phyloP scores from a whole-genome alignment of 2,797 vertebrate species.

The Dipus sagitta region DNA sequence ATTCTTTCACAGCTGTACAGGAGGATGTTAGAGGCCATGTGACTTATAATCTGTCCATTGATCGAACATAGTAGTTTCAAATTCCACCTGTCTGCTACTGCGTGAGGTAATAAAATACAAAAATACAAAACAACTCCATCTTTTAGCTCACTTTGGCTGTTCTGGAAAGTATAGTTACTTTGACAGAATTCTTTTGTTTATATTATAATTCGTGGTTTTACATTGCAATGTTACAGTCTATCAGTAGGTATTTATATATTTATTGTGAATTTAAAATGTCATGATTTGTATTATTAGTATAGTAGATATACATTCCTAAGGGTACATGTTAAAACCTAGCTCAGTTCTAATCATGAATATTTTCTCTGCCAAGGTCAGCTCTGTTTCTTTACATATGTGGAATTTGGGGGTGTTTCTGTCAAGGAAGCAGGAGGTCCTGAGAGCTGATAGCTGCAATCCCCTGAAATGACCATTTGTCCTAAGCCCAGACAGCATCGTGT shows the following conservation, averaged over 20 bases:
- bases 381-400: neutral
- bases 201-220: neutral
- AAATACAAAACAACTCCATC: neutral
- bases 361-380: neutral
- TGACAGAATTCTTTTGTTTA: neutral
- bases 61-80: neutral
- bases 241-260: neutral
- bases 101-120: neutral
- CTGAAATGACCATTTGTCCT: accelerated
- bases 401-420: neutral
- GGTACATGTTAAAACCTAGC: neutral
- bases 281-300: neutral
- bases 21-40: neutral
- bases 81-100: neutral
- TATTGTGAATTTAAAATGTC: neutral
- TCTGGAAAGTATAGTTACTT: neutral
- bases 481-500: accelerated
- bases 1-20: neutral
- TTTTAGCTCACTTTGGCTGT: neutral
- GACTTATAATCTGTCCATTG: neutral
- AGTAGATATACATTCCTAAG: neutral
- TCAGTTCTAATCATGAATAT: neutral
- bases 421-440: too few species aligned
- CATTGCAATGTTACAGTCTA: neutral
- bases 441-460: neutral